A percentile compares a stretch with the other conserved stretches of the same genome.
These are phyloP conservation scores for Pantherophis guttatus DNA, from an alignment of 2,113 vertebrate species.

Conservation along the genomic window DNA sequence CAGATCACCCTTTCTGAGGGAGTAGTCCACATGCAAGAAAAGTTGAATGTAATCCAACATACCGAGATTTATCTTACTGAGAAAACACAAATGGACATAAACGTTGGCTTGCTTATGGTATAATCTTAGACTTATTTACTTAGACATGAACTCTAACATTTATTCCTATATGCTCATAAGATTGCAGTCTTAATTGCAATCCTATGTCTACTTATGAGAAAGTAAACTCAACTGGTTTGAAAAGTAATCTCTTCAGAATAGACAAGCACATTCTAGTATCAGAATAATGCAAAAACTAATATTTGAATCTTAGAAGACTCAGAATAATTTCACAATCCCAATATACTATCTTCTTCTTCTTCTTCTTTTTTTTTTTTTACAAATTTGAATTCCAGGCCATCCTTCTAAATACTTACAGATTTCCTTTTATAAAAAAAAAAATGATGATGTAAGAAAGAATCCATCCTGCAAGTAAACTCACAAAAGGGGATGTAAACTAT, in stretches of 20 bases:
- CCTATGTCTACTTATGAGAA: neutral
- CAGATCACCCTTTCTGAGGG: slow-evolving; percentile 1
- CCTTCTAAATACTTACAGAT: neutral
- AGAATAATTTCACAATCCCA: neutral
- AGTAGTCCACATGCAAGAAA: slow-evolving; percentile 1
- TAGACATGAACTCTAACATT: neutral
- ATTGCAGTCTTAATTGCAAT: neutral
- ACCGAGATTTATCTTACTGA: neutral
- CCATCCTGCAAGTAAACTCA: neutral
- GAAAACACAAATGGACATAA: neutral
- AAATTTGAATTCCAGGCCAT: neutral
- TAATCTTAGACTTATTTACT: neutral
- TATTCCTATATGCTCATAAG: neutral
- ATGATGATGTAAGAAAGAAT: neutral
- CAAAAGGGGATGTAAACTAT: neutral
- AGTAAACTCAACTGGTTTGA: neutral
- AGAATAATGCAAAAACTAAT: neutral
- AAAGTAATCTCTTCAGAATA: neutral
- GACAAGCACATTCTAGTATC: neutral
- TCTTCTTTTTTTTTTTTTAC: neutral
- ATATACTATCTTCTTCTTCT: neutral
- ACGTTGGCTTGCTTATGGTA: neutral
- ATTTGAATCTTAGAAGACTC: neutral
- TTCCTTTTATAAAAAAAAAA: neutral
- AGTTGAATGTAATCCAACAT: slow-evolving; percentile 9